Percentiles rank a stretch among this genome's conserved stretches.
Evolutionary conservation across 1,140 invertebrate species (phyloP).

Genomic region (Bombus fervidus): DNA sequence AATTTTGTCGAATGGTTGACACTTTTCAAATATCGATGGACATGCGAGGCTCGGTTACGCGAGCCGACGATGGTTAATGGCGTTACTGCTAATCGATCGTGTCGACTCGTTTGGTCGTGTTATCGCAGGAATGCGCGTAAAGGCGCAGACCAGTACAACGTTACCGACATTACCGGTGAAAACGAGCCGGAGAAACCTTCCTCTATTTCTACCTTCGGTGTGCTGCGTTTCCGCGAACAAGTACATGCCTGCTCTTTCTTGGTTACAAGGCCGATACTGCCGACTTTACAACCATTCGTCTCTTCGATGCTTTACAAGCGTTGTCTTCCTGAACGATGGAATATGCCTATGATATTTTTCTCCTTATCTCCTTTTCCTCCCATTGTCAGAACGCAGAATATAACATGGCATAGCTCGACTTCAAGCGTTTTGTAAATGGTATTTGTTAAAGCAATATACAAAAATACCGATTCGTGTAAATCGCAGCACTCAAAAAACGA

Average conservation of each 20-base stretch:
- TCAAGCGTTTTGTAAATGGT: neutral
- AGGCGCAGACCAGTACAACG: constrained; percentile 32
- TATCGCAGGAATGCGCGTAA: constrained; percentile 63
- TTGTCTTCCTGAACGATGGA: no score
- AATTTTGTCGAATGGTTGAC: neutral
- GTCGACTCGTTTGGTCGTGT: constrained; percentile 29
- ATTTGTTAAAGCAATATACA: neutral
- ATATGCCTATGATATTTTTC: neutral
- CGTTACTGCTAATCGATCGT: constrained; percentile 53
- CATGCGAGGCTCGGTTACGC: neutral
- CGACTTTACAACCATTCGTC: neutral
- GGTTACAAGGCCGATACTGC: neutral
- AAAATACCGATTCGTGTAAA: no score
- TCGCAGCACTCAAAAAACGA: neutral
- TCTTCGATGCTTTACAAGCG: neutral
- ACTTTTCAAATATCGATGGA: neutral
- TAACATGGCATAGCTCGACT: neutral
- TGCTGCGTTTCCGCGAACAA: constrained; percentile 31
- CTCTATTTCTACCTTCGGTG: constrained; percentile 47
- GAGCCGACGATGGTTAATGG: constrained; percentile 29
- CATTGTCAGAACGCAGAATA: neutral
- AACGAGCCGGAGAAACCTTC: constrained; percentile 67
- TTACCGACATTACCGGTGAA: constrained; percentile 47
- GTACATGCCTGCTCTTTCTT: neutral
- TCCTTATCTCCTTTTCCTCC: no score